These are phyloP conservation scores for Cancer borealis DNA, from an alignment of 2,888 invertebrate genomes.

Conservation along the genomic window DNA sequence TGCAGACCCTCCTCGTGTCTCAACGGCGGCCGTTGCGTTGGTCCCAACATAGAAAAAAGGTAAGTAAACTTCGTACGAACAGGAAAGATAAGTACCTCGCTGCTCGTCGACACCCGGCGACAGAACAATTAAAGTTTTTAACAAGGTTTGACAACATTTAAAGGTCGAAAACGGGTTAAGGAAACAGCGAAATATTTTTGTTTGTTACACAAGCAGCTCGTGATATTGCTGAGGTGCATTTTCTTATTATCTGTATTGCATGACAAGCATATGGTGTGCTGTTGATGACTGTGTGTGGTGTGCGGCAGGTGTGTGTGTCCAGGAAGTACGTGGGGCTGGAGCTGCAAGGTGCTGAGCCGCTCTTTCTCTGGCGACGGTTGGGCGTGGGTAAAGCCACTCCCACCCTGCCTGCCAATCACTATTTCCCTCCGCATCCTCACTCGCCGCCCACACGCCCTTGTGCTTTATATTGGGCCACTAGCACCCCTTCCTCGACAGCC, in stretches of 20 bases:
- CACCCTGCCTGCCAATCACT: constrained; percentile 69
- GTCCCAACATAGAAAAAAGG: constrained; percentile 38
- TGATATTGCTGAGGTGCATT: background rate
- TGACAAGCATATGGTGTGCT: background rate
- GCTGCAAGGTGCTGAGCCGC: constrained; percentile 69
- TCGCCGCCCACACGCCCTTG: constrained; percentile 61
- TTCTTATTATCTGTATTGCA: background rate
- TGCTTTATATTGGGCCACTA: constrained; percentile 63
- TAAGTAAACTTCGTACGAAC: background rate
- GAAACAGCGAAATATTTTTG: background rate
- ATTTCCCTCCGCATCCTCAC: constrained; percentile 74
- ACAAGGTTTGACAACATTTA: background rate
- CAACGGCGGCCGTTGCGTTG: constrained; percentile 71
- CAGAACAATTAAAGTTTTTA: background rate
- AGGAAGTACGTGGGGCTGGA: constrained; percentile 63
- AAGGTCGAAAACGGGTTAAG: background rate
- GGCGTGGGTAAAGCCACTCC: constrained; percentile 73
- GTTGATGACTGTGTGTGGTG: background rate
- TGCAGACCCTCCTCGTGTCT: constrained; percentile 59
- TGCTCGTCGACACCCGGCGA: background rate
- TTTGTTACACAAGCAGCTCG: background rate
- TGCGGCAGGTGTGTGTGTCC: constrained; percentile 75
- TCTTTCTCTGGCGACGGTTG: constrained; percentile 70
- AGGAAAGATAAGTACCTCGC: background rate
- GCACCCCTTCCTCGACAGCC: constrained; percentile 41